Conservation (phyloP, 2,113 vertebrate genomes). For the Nymphicus hollandicus region DNA sequence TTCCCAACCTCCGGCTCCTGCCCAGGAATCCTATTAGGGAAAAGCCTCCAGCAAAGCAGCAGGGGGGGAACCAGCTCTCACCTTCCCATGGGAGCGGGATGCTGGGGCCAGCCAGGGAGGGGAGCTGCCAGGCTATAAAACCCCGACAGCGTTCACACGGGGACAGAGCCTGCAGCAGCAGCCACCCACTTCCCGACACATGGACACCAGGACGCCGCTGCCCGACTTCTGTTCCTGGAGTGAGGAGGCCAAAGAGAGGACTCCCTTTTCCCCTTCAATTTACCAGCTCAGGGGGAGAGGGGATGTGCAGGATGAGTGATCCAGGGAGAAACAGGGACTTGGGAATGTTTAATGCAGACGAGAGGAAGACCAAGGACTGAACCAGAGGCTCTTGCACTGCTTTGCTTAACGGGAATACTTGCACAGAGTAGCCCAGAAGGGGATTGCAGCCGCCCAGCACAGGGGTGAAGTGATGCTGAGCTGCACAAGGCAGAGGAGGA, state of each 20-base stretch:
- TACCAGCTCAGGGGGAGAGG: rapidly evolving
- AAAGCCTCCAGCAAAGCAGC: background rate
- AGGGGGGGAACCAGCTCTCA: background rate
- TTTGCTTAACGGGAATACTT: background rate
- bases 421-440: background rate
- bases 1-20: background rate
- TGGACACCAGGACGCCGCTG: rapidly evolving
- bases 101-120: background rate
- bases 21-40: rapidly evolving
- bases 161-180: background rate
- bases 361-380: background rate
- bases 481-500: background rate
- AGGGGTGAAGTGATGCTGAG: rapidly evolving
- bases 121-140: constrained; percentile 25
- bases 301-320: background rate
- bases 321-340: background rate
- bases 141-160: background rate
- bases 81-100: background rate
- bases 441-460: background rate
- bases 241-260: background rate
- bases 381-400: background rate
- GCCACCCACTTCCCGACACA: background rate
- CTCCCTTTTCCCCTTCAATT: background rate
- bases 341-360: background rate
- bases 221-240: rapidly evolving